Percentiles rank a stretch among this genome's conserved stretches.
Evolutionary conservation across 2,888 invertebrate species (phyloP).

Genomic region (Ichneumoninae sp.): DNA sequence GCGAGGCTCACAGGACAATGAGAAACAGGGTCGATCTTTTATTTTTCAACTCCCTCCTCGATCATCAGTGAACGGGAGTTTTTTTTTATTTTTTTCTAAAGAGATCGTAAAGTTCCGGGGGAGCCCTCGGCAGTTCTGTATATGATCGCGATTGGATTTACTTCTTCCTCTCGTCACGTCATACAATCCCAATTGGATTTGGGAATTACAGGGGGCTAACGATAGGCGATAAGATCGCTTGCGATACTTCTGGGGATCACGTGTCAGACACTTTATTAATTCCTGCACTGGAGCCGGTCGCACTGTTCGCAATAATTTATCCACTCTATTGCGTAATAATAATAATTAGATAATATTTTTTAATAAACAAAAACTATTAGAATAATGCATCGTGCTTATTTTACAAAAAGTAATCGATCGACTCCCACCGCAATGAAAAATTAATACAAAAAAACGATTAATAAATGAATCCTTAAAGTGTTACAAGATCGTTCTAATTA

Average conservation of each 20-base stretch:
- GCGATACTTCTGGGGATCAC: background rate
- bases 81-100: conserved; percentile 1
- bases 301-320: background rate
- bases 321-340: background rate
- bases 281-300: background rate
- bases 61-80: background rate
- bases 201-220: conserved; percentile 21
- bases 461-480: background rate
- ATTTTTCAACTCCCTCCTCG: background rate
- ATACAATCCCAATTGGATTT: conserved; percentile 49
- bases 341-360: background rate
- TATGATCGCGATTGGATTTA: conserved; percentile 39
- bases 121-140: background rate
- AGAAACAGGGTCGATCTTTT: background rate
- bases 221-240: conserved; percentile 1
- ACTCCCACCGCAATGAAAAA: background rate
- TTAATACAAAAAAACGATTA: background rate
- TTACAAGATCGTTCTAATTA: conserved; percentile 1
- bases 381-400: too few relatives aligned
- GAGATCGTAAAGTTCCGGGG: conserved; percentile 24
- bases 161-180: conserved; percentile 29
- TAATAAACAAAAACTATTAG: too few relatives aligned
- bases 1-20: conserved; percentile 28
- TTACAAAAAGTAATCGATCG: too few relatives aligned
- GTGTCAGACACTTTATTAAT: background rate